Evolutionary conservation across 2,888 invertebrate species (phyloP), one percentile per base, ranked within the genome.

Genomic region (Rhogogaster chlorosoma): DNA sequence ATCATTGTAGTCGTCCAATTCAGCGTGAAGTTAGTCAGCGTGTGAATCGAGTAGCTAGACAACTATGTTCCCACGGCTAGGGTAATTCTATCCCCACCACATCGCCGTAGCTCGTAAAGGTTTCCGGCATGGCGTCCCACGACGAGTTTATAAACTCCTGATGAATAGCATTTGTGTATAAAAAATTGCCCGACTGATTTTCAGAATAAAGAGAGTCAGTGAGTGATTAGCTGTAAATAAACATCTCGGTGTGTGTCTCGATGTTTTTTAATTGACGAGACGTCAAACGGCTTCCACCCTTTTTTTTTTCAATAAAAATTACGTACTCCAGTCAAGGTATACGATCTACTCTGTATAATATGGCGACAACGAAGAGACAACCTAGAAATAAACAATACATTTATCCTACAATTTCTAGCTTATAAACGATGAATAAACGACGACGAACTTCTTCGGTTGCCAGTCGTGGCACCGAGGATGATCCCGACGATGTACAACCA

Each of bases 361-460:
- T 83, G 83, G 83, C 83, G 83, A 42, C 85, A 83, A 4, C 10
- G 2, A 18, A 36, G 10, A 22, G 4, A 2, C 26, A 32, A 32
- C 77, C 38, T 77, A 53, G 1, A 45, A 75, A 77, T 77, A 77
- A 80, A 80, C 61, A 80, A 57, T 32, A 49, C 6, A 38, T 61
- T 73, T 38, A 9, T 29, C 32, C n/a, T 61, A 6, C n/a, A 22
- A 18, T 80, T 80, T 36, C 10, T 32, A 61, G 61, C 12, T 38
- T 61, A 15, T 22, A 26, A 88, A 89, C 88, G 85, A 96, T 97
- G 96, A 97, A 96, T 94, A 97, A 97, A 93, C 95, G 97, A 91
- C 95, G 97, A 89, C 95, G 98, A 89, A 97, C 97, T 73, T 97
- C 97, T 87, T 97, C 97, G n/a, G 97, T 96, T 84, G 96, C 97